Percentiles rank a stretch among this genome's conserved stretches.
Conservation (phyloP, 2,113 vertebrate genomes). For the Pristiophorus japonicus region DNA sequence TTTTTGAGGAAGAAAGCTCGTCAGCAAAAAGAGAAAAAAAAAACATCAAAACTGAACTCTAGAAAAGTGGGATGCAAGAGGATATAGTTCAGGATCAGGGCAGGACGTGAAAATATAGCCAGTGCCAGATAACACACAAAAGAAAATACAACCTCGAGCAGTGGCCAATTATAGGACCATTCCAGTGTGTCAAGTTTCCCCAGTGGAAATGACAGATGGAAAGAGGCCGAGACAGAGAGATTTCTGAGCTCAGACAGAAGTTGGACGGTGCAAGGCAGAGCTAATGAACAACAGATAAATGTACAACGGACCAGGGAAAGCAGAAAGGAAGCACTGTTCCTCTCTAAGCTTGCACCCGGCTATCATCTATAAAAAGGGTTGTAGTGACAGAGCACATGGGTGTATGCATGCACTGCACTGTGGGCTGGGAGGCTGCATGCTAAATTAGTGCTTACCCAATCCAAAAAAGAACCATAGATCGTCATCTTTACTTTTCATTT, state of each 20-base stretch:
- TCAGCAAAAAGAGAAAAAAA: neutral
- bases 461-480: neutral
- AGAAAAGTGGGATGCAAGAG: neutral
- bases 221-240: neutral
- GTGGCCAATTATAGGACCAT: constrained; percentile 12
- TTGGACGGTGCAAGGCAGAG: neutral
- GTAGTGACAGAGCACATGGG: neutral
- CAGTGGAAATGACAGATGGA: neutral
- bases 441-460: neutral
- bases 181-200: neutral
- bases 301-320: neutral
- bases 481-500: neutral
- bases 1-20: neutral
- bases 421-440: neutral
- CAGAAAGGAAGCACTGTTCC: neutral
- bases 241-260: neutral
- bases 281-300: constrained; percentile 3
- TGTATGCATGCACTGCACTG: neutral
- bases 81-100: neutral
- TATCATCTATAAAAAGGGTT: neutral
- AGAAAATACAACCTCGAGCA: neutral
- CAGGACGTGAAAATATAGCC: neutral
- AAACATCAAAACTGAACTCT: neutral
- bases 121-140: neutral
- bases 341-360: neutral